A percentile compares a stretch with the other conserved stretches of the same genome.
Evolutionary conservation across 2,113 vertebrate species (phyloP).

Genomic region (Lontra canadensis): DNA sequence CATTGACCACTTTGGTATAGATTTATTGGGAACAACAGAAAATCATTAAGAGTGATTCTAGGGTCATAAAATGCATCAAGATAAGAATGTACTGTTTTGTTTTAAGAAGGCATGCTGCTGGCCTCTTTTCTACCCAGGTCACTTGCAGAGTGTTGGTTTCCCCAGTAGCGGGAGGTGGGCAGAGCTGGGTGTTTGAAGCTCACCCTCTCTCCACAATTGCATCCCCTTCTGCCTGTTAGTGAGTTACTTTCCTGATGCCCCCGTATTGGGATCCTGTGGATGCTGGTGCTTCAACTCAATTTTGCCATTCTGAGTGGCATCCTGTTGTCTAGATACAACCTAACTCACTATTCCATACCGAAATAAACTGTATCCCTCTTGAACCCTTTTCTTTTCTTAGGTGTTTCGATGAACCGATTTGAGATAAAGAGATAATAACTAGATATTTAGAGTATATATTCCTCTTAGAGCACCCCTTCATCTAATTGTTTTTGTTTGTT

Average conservation of each 20-base stretch:
- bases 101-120: not conserved
- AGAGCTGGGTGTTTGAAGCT: not conserved
- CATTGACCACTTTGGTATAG: not conserved
- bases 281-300: not conserved
- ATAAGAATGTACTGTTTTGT: not conserved
- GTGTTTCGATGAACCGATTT: not conserved
- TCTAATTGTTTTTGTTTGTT: not conserved
- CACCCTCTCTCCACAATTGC: accelerated
- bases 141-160: not conserved
- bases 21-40: not conserved
- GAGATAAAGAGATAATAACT: not conserved
- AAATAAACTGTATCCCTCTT: not conserved
- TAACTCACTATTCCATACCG: not conserved
- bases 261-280: not conserved
- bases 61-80: not conserved
- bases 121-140: not conserved
- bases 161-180: not conserved
- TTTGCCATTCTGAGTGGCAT: not conserved
- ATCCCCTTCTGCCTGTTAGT: not conserved
- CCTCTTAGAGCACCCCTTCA: not conserved
- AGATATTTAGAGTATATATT: not conserved
- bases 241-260: not conserved
- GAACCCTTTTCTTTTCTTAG: not conserved
- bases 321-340: not conserved
- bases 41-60: not conserved